Percentiles rank a stretch among this genome's conserved stretches.
Conservation (phyloP, 2,797 vertebrate species). For the Gila robusta region DNA sequence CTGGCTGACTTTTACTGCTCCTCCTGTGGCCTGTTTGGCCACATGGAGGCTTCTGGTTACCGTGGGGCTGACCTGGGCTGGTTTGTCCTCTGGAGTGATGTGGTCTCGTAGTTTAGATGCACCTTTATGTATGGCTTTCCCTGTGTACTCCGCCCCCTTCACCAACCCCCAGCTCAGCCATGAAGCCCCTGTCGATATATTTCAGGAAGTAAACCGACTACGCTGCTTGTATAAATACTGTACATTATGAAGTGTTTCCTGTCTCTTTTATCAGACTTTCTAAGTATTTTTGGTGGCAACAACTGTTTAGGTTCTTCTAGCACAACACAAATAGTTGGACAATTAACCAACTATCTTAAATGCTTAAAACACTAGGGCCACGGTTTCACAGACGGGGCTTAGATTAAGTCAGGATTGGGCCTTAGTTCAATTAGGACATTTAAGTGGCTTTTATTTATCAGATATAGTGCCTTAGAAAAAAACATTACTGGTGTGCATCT, state of each 20-base stretch:
- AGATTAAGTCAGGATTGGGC: too few species aligned
- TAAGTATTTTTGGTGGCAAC: not conserved
- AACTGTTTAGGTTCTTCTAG: not conserved
- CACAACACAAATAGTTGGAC: not conserved
- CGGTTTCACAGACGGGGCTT: too few species aligned
- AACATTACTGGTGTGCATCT: too few species aligned
- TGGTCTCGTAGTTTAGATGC: conserved; percentile 94
- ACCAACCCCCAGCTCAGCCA: conserved; percentile 97
- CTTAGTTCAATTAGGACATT: too few species aligned
- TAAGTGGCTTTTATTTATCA: too few species aligned
- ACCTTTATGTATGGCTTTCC: conserved; percentile 95
- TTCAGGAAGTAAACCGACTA: not conserved
- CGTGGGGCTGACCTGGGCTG: conserved; percentile 88
- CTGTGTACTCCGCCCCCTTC: conserved; percentile 96
- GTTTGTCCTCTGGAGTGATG: conserved; percentile 95
- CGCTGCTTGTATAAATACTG: not conserved
- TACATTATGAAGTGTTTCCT: not conserved
- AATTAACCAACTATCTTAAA: not conserved
- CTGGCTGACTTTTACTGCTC: conserved; percentile 97
- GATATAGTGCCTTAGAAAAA: too few species aligned
- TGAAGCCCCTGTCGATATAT: conserved; percentile 85
- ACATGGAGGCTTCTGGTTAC: conserved; percentile 91
- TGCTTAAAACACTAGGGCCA: not conserved
- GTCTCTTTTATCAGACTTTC: not conserved
- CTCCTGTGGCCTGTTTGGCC: conserved; percentile 95